Evolutionary conservation across 2,797 vertebrate species (phyloP).

Genomic region (Thunnus albacares): DNA sequence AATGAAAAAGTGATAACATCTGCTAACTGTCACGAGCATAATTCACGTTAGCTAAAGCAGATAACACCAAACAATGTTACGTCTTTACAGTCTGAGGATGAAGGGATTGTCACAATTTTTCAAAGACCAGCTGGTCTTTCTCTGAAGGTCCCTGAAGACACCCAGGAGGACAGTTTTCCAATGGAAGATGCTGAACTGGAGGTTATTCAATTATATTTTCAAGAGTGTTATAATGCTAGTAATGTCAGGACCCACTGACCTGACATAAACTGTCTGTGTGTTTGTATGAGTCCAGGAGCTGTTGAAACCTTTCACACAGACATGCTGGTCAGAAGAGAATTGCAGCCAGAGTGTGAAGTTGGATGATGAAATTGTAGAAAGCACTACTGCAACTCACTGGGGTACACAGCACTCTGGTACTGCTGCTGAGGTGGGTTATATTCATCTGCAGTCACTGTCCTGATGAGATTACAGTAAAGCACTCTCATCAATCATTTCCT

Average conservation of each 20-base stretch:
- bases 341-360: background rate
- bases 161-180: slow-evolving; percentile 25
- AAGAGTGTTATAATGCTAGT: background rate
- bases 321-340: slow-evolving; percentile 9
- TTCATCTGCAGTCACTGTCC: background rate
- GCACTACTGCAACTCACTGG: background rate
- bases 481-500: background rate
- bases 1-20: background rate
- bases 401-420: background rate
- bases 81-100: slow-evolving; percentile 82
- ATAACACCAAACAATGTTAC: background rate
- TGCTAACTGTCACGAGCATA: background rate
- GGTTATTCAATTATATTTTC: slow-evolving; percentile 52
- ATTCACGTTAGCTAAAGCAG: background rate
- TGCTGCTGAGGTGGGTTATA: slow-evolving; percentile 22
- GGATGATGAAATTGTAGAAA: slow-evolving; percentile 15
- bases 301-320: slow-evolving; percentile 20
- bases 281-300: slow-evolving; percentile 31
- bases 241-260: background rate
- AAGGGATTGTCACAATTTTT: slow-evolving; percentile 84
- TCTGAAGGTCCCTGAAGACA: slow-evolving; percentile 55
- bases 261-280: background rate
- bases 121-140: slow-evolving; percentile 81
- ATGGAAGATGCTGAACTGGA: slow-evolving; percentile 33
- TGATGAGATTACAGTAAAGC: background rate